These are phyloP conservation scores for Capitulum mitella DNA, from an alignment of 2,888 invertebrate species.

Conservation along the genomic window DNA sequence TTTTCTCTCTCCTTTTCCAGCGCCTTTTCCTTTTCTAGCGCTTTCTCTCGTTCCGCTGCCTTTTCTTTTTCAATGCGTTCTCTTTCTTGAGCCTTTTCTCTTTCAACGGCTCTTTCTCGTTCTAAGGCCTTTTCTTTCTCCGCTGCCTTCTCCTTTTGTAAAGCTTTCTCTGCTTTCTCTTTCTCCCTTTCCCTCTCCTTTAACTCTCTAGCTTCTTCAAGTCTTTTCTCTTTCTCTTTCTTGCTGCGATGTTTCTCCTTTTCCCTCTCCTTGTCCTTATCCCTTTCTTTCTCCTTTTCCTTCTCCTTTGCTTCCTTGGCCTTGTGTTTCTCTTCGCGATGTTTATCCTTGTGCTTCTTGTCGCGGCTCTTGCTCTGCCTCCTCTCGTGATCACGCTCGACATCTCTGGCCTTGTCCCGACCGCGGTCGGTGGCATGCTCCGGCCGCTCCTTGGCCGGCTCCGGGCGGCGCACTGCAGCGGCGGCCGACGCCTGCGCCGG, in stretches of 20 bases:
- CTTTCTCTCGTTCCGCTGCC: background rate
- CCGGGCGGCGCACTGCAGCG: background rate
- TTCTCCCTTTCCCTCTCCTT: slow-evolving; percentile 50
- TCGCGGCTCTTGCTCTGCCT: background rate
- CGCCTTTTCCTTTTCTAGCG: background rate
- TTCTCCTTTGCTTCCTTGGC: slow-evolving; percentile 32
- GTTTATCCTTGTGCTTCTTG: background rate
- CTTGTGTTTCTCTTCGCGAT: slow-evolving; percentile 28
- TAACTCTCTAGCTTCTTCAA: slow-evolving; percentile 37
- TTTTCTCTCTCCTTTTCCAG: slow-evolving; percentile 25
- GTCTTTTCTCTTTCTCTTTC: slow-evolving; percentile 45
- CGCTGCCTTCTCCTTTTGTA: slow-evolving; percentile 45
- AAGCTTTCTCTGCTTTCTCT: background rate
- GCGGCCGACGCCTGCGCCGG: slow-evolving; percentile 32
- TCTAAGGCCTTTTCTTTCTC: background rate
- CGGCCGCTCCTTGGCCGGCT: background rate
- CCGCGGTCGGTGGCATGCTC: background rate
- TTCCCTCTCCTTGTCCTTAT: slow-evolving; percentile 47
- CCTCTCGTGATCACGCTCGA: background rate
- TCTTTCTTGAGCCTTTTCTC: background rate
- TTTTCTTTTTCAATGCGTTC: background rate
- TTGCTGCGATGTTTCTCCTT: slow-evolving; percentile 39
- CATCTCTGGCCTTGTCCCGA: background rate
- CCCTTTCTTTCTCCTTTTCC: slow-evolving; percentile 44
- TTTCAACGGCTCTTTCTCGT: slow-evolving; percentile 40